phyloP scores from a whole-genome alignment of 2,797 vertebrate genomes.

The Manis crassicaudata region DNA sequence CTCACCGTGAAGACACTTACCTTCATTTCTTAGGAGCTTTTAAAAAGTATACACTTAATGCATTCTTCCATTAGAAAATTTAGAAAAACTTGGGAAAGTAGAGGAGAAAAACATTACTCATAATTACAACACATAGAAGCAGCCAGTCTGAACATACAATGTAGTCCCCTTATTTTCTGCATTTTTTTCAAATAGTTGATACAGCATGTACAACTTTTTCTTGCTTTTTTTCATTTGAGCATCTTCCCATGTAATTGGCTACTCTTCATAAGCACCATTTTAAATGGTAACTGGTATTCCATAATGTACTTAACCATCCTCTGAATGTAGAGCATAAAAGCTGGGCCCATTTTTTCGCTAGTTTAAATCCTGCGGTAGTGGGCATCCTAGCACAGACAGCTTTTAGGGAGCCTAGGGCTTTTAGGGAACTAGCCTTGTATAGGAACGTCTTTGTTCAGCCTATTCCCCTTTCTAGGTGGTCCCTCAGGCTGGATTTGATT shows the following conservation, averaged over 20 bases:
- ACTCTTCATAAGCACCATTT: slow-evolving; percentile 40
- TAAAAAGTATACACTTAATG: slow-evolving; percentile 18
- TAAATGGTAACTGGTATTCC: neutral
- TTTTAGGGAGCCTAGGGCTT: slow-evolving; percentile 49
- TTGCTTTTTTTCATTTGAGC: slow-evolving; percentile 40
- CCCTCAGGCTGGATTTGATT: slow-evolving; percentile 15
- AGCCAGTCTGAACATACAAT: slow-evolving; percentile 25
- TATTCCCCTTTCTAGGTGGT: slow-evolving; percentile 50
- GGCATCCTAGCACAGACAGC: neutral
- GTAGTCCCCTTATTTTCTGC: slow-evolving; percentile 27
- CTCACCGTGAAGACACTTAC: neutral
- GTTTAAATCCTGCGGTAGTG: slow-evolving; percentile 14
- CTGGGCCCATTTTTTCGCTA: neutral
- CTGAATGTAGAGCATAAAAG: neutral
- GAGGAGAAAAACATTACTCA: slow-evolving; percentile 41
- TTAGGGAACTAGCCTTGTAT: slow-evolving; percentile 27
- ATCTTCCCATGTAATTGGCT: slow-evolving; percentile 39
- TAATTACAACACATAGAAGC: slow-evolving; percentile 28
- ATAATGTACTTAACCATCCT: slow-evolving; percentile 23
- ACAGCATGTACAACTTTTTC: neutral
- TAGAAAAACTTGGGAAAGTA: slow-evolving; percentile 33
- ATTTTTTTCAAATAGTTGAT: slow-evolving; percentile 45
- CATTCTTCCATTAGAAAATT: slow-evolving; percentile 60
- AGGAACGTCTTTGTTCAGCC: slow-evolving; percentile 2
- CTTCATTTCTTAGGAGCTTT: slow-evolving; percentile 28